A percentile compares a stretch with the other conserved stretches of the same genome.
These are phyloP conservation scores for Antrozous pallidus DNA, from an alignment of 2,797 vertebrate species.

Conservation along the genomic window DNA sequence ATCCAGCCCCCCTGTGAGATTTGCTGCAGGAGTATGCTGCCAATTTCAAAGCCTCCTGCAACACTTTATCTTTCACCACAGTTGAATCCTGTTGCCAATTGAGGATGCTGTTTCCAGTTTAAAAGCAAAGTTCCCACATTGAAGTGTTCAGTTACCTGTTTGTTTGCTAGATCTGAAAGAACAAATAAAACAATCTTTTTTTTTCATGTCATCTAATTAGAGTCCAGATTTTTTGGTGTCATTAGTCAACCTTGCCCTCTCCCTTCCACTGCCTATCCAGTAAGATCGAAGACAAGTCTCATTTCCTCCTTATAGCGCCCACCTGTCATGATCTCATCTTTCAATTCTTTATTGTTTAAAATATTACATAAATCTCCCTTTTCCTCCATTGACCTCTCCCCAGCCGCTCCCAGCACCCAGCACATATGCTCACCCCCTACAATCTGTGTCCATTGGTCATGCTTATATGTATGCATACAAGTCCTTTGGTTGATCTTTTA, in stretches of 20 bases:
- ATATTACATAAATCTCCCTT: no score
- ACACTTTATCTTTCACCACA: neutral
- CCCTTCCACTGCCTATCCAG: neutral
- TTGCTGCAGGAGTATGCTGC: neutral
- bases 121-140: neutral
- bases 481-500: no score
- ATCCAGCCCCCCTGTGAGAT: neutral
- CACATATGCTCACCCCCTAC: no score
- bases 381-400: no score
- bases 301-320: neutral
- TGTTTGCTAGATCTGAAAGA: constrained; percentile 9
- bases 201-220: neutral
- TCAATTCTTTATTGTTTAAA: neutral
- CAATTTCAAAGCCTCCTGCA: neutral
- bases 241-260: neutral
- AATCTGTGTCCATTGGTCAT: no score
- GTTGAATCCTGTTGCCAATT: neutral
- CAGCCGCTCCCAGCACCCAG: no score
- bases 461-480: no score
- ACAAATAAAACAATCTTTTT: neutral
- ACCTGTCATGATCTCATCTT: neutral
- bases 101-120: constrained; percentile 6
- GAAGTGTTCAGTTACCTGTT: neutral
- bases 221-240: neutral
- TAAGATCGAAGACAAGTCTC: neutral